These are phyloP conservation scores for Idaea biselata DNA, from an alignment of 2,888 invertebrate genomes.

Conservation along the genomic window DNA sequence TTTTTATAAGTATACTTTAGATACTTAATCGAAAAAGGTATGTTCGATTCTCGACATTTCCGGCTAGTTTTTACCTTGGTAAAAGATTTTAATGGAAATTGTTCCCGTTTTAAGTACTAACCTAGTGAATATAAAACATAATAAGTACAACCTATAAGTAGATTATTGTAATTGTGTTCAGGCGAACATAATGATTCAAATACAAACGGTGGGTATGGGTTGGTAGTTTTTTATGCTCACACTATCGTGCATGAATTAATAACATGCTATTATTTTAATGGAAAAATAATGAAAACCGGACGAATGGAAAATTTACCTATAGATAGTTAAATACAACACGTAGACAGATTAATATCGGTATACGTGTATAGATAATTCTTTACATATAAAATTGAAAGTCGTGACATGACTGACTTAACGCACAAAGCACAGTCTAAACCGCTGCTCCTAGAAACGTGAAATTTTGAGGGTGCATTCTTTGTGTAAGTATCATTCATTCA, in stretches of 20 bases:
- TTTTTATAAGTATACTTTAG: neutral
- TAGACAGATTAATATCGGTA: no score
- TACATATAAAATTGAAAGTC: neutral
- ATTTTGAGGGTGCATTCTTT: no score
- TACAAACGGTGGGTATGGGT: neutral
- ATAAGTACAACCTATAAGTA: no score
- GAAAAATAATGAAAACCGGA: neutral
- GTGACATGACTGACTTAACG: no score
- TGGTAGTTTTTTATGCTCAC: neutral
- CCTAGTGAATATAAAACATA: neutral
- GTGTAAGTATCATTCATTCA: no score
- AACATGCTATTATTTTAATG: neutral
- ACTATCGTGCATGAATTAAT: neutral
- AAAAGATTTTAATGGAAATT: neutral
- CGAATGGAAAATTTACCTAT: neutral
- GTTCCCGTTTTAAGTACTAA: neutral
- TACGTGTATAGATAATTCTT: no score
- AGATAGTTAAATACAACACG: neutral
- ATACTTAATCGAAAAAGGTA: neutral
- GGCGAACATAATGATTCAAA: neutral
- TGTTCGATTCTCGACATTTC: neutral
- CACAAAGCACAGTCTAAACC: no score
- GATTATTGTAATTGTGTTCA: no score
- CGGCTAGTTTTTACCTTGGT: neutral
- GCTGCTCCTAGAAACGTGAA: no score